These are phyloP conservation scores for Propithecus deckenii DNA, from an alignment of 2,797 vertebrate genomes.

Conservation along the genomic window DNA sequence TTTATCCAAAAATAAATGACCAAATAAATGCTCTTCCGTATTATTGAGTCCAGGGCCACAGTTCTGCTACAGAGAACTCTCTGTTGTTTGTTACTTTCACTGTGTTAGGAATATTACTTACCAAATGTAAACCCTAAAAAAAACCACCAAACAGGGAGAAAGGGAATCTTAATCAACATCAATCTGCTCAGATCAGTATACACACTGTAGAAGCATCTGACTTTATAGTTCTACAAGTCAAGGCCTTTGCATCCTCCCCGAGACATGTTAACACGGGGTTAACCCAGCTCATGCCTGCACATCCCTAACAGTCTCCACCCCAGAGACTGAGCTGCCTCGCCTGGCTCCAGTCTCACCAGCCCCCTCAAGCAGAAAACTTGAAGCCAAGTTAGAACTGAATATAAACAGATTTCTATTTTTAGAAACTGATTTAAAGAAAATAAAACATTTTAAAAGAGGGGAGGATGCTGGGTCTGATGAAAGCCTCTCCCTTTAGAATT, in stretches of 20 bases:
- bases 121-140: background rate
- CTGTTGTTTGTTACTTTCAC: background rate
- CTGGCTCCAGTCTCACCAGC: background rate
- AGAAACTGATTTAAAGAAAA: background rate
- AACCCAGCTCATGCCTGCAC: background rate
- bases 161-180: background rate
- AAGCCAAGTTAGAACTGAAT: background rate
- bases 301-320: background rate
- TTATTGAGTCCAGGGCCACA: background rate
- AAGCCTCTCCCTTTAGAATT: conserved; percentile 17
- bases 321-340: background rate
- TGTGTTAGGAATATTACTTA: background rate
- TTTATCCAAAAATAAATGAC: background rate
- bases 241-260: background rate
- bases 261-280: background rate
- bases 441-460: background rate
- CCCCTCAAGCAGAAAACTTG: background rate
- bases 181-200: background rate
- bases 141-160: background rate
- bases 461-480: background rate
- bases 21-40: background rate
- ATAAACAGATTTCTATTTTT: conserved; percentile 31
- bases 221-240: background rate
- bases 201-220: background rate
- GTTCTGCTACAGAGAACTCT: background rate